phyloP scores from a whole-genome alignment of 2,797 vertebrate species.

The Manis crassicaudata region DNA sequence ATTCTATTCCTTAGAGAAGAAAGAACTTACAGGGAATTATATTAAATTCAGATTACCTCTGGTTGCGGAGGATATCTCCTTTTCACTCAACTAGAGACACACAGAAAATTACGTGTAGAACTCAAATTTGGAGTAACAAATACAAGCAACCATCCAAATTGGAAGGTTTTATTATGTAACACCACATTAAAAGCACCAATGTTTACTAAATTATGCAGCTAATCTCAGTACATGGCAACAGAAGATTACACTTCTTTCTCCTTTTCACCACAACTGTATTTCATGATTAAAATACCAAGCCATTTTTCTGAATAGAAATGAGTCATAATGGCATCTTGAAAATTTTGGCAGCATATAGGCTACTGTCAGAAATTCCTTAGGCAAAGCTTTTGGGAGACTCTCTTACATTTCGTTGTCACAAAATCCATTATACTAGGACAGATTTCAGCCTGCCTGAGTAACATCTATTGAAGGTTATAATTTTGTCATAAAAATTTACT shows the following conservation, averaged over 20 bases:
- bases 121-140: constrained; percentile 40
- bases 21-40: not conserved
- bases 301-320: constrained; percentile 68
- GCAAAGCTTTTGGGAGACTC: constrained; percentile 73
- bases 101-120: constrained; percentile 32
- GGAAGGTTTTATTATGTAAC: constrained; percentile 24
- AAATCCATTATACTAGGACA: constrained; percentile 74
- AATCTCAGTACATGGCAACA: constrained; percentile 24
- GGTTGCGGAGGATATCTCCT: not conserved
- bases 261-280: constrained; percentile 60
- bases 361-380: constrained; percentile 75
- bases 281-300: constrained; percentile 68
- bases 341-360: constrained; percentile 58
- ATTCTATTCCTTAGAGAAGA: not conserved
- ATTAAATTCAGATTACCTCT: not conserved
- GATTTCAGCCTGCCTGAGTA: constrained; percentile 71
- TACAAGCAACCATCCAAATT: not conserved
- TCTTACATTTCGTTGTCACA: constrained; percentile 73
- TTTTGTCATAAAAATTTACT: constrained; percentile 79
- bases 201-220: constrained; percentile 36
- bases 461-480: constrained; percentile 69
- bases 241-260: constrained; percentile 33
- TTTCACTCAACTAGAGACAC: not conserved
- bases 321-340: constrained; percentile 73
- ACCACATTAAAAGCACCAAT: constrained; percentile 29